Base-by-base conservation (phyloP, 1,140 invertebrate species). In the Bombus balteatus region DNA sequence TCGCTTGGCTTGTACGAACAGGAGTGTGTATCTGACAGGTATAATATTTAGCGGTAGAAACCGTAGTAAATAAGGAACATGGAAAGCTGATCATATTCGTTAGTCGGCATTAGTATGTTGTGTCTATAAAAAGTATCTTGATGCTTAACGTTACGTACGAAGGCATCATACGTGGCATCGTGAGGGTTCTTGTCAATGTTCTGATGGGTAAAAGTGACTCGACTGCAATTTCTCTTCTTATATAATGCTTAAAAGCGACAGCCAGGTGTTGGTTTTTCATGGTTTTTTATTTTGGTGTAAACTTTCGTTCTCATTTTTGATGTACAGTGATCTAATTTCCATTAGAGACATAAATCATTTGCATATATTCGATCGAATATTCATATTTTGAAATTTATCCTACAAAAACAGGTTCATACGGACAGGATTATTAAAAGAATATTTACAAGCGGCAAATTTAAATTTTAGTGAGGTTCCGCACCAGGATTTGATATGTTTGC, bases 191-290 rank as follows among this genome's bases (percentile, higher is more conserved):
- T 43, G 74, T 66, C 76, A n/a, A 37, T 79, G 39, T n/a, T 47
- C 22, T 6, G n/a, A 47, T n/a, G 32, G 62, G 39, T 34, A 79
- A 79, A 66, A 34, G n/a, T 79, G 18, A 28, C n/a, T 66, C 12
- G 28, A 22, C 34, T 62, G n/a, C n/a, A 34, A 78, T 62, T 78
- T 53, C 39, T 28, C 18, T 78, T n/a, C 28, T 78, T 78, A 43
- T 39, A 25, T 41, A 76, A 76, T 28, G 34, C 53, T 34, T 15
- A 13, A 53, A 18, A 76, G 28, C 25, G 34, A 76, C 39, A n/a
- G 28, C 9, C 41, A 43, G 2, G 0, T 10, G 32, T 34, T 70
- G 12, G 32, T 22, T 70, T 70, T 37, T 18, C 47, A 53, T 53
- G 18, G 47, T 22, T 53, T 53, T 53, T 53, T 22, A 53, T 53